Evolutionary conservation across 2,888 invertebrate genomes (phyloP).

Genomic region (Catocala nupta): DNA sequence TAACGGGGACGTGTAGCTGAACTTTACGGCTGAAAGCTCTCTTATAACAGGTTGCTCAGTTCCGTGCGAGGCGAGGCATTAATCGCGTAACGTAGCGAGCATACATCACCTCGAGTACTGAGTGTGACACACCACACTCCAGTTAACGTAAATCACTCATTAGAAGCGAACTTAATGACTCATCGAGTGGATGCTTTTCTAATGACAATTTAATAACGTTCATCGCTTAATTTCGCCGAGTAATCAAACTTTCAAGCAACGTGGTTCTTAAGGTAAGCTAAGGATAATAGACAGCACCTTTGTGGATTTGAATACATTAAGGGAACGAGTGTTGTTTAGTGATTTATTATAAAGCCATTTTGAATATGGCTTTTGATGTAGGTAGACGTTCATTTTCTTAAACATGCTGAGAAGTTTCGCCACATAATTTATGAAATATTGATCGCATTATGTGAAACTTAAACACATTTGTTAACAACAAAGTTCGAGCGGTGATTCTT

Average conservation of each 20-base stretch:
- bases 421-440: slow-evolving; percentile 29
- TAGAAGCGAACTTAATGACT: slow-evolving; percentile 74
- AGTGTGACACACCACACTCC: slow-evolving; percentile 72
- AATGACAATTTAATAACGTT: slow-evolving; percentile 81
- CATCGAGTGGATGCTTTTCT: slow-evolving; percentile 73
- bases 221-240: slow-evolving; percentile 76
- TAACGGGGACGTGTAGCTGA: slow-evolving; percentile 62
- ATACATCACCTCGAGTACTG: slow-evolving; percentile 64
- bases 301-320: slow-evolving; percentile 72
- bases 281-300: slow-evolving; percentile 74
- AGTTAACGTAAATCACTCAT: slow-evolving; percentile 80
- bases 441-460: slow-evolving; percentile 25
- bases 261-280: slow-evolving; percentile 66
- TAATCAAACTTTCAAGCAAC: slow-evolving; percentile 78
- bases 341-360: slow-evolving; percentile 65
- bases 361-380: slow-evolving; percentile 57
- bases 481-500: slow-evolving; percentile 27
- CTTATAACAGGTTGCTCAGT: slow-evolving; percentile 68
- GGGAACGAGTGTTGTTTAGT: slow-evolving; percentile 68
- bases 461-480: slow-evolving; percentile 19
- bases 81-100: slow-evolving; percentile 61
- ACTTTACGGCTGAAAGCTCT: slow-evolving; percentile 69
- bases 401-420: slow-evolving; percentile 20
- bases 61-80: slow-evolving; percentile 58
- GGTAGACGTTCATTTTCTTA: slow-evolving; percentile 44